Evolutionary conservation across 2,888 invertebrate genomes (phyloP), one percentile per base, ranked within the genome.

Genomic region (Gandaritis pyraliata): DNA sequence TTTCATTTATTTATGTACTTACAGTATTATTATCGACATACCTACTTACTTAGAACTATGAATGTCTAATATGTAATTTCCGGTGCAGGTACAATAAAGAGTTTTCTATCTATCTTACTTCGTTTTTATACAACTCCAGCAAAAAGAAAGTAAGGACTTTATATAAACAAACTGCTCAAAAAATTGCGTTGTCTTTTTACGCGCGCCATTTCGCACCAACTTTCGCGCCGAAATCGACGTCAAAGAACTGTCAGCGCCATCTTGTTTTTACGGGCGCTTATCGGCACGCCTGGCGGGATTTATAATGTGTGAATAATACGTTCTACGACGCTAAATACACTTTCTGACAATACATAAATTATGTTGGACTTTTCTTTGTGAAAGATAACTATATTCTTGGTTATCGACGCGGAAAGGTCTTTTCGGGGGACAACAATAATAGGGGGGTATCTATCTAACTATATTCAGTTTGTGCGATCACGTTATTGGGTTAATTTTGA

Each of bases 231-330:
- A 85, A 86, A 83, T 80, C 72, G 76, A 80, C 83, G 87, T 88
- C 88, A 87, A 73, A 78, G 70, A 80, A 73, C 75, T 81, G 83
- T 83, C 85, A 82, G 72, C 83, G 87, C 88, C 88, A 86, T 88
- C 83, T 86, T 85, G 72, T 75, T 76, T 78, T 85, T 83, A 83
- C 75, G 79, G 75, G 65, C 74, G 82, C 83, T 88, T 90, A 90
- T 90, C 90, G 75, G 72, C 72, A 80, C 88, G 88, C 84, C 85
- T 79, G 80, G 81, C 78, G 77, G 87, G 88, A 88, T 90, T 90
- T 91, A 90, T 90, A 90, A 91, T 89, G 86, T 87, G 90, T 90
- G 90, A 91, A 88, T 90, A 90, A 91, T 87, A 86, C 78, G 78
- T 74, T 71, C 72, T 68, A 61, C 70, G 78, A 81, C 84, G 85